Evolutionary conservation across 2,113 vertebrate genomes (phyloP).

Genomic region (Petromus typicus): DNA sequence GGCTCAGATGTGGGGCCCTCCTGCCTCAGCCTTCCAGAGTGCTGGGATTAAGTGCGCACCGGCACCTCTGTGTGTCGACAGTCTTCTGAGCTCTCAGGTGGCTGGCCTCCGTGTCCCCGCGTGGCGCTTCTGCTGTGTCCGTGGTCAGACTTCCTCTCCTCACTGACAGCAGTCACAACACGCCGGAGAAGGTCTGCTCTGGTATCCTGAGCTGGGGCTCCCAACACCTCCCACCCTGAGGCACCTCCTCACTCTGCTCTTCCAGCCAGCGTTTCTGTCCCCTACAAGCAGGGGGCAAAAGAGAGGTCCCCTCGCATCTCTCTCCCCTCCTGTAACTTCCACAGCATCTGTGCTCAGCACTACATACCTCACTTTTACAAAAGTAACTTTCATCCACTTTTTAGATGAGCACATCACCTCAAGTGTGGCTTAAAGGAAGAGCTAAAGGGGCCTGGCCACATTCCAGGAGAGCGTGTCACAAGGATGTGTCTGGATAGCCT

Average conservation of each 20-base stretch:
- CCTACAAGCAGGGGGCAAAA: neutral
- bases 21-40: neutral
- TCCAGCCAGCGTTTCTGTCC: neutral
- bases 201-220: too few species aligned
- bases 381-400: neutral
- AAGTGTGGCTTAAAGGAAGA: neutral
- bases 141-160: neutral
- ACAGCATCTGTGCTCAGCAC: neutral
- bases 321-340: neutral
- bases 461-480: neutral
- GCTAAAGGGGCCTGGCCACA: neutral
- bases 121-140: neutral
- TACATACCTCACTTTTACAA: neutral
- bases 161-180: neutral
- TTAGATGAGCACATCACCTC: neutral
- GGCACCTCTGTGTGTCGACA: neutral
- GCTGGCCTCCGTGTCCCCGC: neutral
- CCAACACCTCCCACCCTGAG: too few species aligned
- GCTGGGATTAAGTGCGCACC: neutral
- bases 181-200: neutral
- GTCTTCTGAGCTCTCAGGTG: neutral
- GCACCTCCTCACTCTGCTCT: too few species aligned
- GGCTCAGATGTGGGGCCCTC: neutral
- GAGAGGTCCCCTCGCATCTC: neutral
- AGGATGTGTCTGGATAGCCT: neutral